Conservation (phyloP, 2,888 invertebrate species). For the Chydorus sphaericus region DNA sequence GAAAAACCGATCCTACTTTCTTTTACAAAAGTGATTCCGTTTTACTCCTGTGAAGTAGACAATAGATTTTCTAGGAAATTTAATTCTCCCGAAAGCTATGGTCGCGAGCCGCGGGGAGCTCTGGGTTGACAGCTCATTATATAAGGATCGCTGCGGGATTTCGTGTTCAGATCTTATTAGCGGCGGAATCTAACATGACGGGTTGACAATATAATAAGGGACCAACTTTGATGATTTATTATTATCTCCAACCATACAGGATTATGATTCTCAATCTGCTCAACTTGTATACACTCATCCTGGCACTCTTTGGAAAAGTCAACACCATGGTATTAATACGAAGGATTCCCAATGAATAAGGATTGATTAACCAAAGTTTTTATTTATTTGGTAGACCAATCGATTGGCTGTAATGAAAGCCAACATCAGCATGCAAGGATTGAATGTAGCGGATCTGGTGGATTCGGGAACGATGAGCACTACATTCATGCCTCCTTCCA, state of each 20-base stretch:
- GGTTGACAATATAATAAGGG: too few species aligned
- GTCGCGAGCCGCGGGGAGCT: too few species aligned
- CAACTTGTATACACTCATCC: conserved; percentile 85
- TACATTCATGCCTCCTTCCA: neutral
- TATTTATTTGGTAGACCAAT: conserved; percentile 29
- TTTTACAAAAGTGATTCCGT: too few species aligned
- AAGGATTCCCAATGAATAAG: neutral
- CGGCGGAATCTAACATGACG: too few species aligned
- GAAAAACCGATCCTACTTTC: too few species aligned
- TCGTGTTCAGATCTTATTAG: too few species aligned
- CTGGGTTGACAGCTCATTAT: too few species aligned
- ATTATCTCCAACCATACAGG: conserved; percentile 36
- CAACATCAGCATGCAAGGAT: conserved; percentile 21
- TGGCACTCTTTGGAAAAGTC: conserved; percentile 81
- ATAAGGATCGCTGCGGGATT: too few species aligned
- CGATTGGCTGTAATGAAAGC: conserved; percentile 41
- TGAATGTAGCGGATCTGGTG: neutral
- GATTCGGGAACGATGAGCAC: neutral
- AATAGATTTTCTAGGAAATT: too few species aligned
- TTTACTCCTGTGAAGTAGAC: too few species aligned
- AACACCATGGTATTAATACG: conserved; percentile 49
- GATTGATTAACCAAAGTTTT: neutral
- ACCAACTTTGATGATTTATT: too few species aligned
- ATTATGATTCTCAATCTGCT: conserved; percentile 87
- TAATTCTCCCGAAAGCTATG: too few species aligned